phyloP scores from a whole-genome alignment of 2,888 invertebrate species.

The Fragum fragum region DNA sequence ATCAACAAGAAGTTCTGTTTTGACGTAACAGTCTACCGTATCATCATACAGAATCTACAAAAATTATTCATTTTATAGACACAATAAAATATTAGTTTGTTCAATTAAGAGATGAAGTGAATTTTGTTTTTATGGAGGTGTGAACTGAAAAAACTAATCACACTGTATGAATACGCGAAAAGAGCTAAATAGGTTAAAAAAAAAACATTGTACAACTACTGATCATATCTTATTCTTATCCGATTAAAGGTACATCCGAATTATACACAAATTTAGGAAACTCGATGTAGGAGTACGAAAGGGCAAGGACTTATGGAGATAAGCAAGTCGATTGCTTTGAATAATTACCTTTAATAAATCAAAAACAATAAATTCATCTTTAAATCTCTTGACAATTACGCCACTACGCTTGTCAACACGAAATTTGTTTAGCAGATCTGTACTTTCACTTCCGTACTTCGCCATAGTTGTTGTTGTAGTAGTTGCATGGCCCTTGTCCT shows the following conservation, averaged over 20 bases:
- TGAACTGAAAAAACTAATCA: too few relatives aligned
- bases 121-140: too few relatives aligned
- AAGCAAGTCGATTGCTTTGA: too few relatives aligned
- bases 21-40: conserved; percentile 65
- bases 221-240: background rate
- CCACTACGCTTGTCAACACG: conserved; percentile 51
- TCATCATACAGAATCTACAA: conserved; percentile 78
- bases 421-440: conserved; percentile 42
- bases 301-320: too few relatives aligned
- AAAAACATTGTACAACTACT: background rate
- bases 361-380: conserved; percentile 62
- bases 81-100: background rate
- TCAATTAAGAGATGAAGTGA: too few relatives aligned
- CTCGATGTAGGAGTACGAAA: too few relatives aligned
- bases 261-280: too few relatives aligned
- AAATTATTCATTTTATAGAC: too few relatives aligned
- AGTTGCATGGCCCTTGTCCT: too few relatives aligned
- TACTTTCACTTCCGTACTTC: conserved; percentile 60
- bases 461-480: conserved; percentile 37
- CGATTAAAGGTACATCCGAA: background rate
- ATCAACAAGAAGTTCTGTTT: conserved; percentile 74
- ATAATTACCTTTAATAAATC: conserved; percentile 64
- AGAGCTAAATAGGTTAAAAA: background rate
- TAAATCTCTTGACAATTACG: conserved; percentile 57
- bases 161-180: too few relatives aligned